phyloP scores from a whole-genome alignment of 1,140 invertebrate genomes.

The Pentalonia nigronervosa region DNA sequence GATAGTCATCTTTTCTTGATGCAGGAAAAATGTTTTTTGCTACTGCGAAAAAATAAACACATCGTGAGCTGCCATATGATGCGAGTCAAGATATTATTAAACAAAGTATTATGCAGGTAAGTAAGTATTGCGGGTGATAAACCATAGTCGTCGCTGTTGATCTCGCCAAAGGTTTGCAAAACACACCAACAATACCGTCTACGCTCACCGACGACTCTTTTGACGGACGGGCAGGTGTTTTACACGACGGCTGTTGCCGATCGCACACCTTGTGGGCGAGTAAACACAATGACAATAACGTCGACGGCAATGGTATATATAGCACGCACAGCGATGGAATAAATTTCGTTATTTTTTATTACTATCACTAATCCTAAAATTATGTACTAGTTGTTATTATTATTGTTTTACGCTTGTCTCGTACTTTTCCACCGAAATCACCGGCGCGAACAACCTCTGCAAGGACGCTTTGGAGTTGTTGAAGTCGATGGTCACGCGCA shows the following conservation, averaged over 20 bases:
- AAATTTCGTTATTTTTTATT: background rate
- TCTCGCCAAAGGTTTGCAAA: background rate
- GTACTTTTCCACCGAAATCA: background rate
- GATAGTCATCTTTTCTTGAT: background rate
- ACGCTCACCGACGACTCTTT: background rate
- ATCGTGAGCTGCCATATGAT: background rate
- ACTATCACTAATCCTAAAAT: background rate
- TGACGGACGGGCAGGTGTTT: constrained; percentile 29
- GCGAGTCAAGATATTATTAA: background rate
- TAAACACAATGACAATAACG: background rate
- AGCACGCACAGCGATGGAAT: background rate
- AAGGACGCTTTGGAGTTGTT: background rate
- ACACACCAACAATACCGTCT: background rate
- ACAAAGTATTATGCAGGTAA: background rate
- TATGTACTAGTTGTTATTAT: background rate
- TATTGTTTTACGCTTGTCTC: background rate
- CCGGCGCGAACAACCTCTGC: background rate
- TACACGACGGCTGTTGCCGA: background rate
- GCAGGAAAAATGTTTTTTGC: background rate
- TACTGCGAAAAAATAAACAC: background rate
- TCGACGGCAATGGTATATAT: background rate
- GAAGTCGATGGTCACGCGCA: too few relatives aligned
- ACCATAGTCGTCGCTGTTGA: background rate
- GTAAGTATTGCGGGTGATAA: background rate
- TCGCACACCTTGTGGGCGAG: background rate